Base-by-base conservation (phyloP, 1,140 invertebrate genomes). In the Trialeurodes vaporariorum region DNA sequence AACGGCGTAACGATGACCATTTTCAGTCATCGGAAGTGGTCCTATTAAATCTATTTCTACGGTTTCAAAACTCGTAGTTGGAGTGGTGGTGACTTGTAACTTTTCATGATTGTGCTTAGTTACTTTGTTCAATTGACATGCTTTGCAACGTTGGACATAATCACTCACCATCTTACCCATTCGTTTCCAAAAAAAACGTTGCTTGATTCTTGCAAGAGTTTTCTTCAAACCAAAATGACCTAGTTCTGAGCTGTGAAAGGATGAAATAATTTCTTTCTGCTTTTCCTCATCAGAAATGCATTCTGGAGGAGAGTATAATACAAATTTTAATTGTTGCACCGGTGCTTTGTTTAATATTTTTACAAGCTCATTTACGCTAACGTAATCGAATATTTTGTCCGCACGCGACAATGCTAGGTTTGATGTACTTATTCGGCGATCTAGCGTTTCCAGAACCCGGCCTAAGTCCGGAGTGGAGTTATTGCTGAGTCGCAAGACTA, bases 1-100 rank as follows among this genome's bases (percentile, higher is more conserved):
- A 1, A 78, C 61, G 26, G 77, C 67, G 60, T 76, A 77, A 68
- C 70, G 71, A 66, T 77, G 77, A 27, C 64, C 68, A 11, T 71
- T 66, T 26, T 72, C 49, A 2, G 70, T 75, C 2, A 74, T 26
- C 2, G 75, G 73, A 1, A 76, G 73, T 61, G 75, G 76, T 0
- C 76, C 75, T 1, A 77, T 73, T 27, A 77, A 40, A 34, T 79
- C 76, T 1, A 77, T 27, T 0, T n/a, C 49, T 12, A 68, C 24
- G 2, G 58, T 64, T n/a, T 67, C 64, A 62, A 70, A 70, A 27
- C 63, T 24, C 1, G 2, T 1, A 1, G 49, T 24, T 0, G 69
- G 62, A 0, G 70, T 70, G 21, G 40, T 59, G 1, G 67, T 70
- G 0, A 70, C 22, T 25, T 49, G n/a, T 27, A 70, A 68, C 0